phyloP scores from a whole-genome alignment of 2,888 invertebrate genomes.

The Amiota minor region DNA sequence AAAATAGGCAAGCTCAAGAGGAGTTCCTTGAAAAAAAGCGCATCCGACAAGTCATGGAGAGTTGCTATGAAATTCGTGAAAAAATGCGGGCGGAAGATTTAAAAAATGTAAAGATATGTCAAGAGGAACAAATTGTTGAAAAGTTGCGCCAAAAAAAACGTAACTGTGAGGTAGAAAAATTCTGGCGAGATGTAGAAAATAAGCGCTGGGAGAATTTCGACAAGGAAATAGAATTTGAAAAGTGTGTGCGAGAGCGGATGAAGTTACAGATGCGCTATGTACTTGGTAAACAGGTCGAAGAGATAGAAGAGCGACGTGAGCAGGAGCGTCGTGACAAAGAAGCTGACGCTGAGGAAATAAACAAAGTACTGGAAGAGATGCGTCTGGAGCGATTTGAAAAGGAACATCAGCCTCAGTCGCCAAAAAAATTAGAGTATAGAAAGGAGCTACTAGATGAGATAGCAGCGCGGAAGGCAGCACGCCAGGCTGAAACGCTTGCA shows the following conservation, averaged over 20 bases:
- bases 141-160: conserved; percentile 52
- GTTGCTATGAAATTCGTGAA: conserved; percentile 68
- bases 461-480: conserved; percentile 41
- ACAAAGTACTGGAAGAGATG: conserved; percentile 52
- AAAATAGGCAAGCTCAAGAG: conserved; percentile 49
- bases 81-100: conserved; percentile 61
- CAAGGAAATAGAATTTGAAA: conserved; percentile 50
- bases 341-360: conserved; percentile 46
- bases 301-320: conserved; percentile 45
- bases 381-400: conserved; percentile 56
- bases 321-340: conserved; percentile 47
- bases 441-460: conserved; percentile 58
- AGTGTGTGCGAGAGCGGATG: conserved; percentile 48
- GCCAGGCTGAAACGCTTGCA: conserved; percentile 44
- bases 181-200: conserved; percentile 61
- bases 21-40: conserved; percentile 61
- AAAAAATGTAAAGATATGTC: conserved; percentile 57
- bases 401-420: conserved; percentile 25
- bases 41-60: conserved; percentile 65
- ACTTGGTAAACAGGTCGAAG: conserved; percentile 50
- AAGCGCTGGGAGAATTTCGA: conserved; percentile 52
- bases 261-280: conserved; percentile 48
- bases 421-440: conserved; percentile 49
- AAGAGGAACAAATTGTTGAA: conserved; percentile 68
- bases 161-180: conserved; percentile 54